These are phyloP conservation scores for Odocoileus hemionus DNA, from an alignment of 2,113 vertebrate species.

Conservation along the genomic window DNA sequence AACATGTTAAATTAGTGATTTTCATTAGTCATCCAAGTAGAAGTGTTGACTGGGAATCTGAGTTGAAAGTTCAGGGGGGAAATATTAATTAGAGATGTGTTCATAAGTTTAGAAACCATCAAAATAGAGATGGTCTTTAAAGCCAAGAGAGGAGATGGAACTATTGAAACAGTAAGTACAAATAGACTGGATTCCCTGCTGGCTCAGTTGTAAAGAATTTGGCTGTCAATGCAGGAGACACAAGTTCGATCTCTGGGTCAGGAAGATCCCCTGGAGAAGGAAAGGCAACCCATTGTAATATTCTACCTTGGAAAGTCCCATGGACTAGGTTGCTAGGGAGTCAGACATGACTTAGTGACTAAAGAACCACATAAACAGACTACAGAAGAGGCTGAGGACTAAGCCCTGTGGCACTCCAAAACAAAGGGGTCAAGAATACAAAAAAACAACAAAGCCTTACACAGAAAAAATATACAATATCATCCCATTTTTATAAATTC, in stretches of 20 bases:
- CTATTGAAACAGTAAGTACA: neutral
- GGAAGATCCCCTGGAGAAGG: neutral
- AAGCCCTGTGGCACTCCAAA: neutral
- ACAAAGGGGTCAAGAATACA: neutral
- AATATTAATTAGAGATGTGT: neutral
- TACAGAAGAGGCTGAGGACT: neutral
- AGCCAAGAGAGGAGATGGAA: neutral
- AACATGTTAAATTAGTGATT: neutral
- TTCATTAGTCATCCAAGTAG: neutral
- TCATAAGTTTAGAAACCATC: neutral
- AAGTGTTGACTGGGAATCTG: neutral
- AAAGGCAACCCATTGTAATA: neutral
- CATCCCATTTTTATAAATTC: neutral
- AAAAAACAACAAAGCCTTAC: neutral
- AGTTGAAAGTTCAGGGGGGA: neutral
- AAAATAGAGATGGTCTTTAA: neutral
- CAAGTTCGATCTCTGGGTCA: neutral
- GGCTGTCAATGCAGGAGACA: neutral
- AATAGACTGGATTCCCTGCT: neutral
- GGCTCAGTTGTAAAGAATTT: neutral
- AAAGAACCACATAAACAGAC: neutral
- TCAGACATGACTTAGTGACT: neutral
- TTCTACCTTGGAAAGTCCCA: neutral
- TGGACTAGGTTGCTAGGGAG: neutral
- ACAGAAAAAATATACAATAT: neutral